A percentile compares a stretch with the other conserved stretches of the same genome.
These are phyloP conservation scores for Oophaga pumilio DNA, from an alignment of 2,113 vertebrate genomes.

Conservation along the genomic window DNA sequence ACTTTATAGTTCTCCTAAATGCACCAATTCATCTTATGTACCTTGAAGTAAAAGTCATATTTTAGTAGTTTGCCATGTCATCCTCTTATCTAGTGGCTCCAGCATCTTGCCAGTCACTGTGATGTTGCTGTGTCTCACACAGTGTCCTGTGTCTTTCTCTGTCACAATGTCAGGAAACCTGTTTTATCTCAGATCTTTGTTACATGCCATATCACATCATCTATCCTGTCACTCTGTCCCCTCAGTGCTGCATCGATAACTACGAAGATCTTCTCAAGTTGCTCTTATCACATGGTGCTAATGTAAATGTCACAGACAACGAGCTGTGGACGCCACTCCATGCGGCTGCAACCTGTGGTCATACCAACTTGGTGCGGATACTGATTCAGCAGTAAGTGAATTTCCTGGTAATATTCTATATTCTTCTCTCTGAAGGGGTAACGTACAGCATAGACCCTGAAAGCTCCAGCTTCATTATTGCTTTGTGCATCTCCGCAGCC, in stretches of 20 bases:
- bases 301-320: conserved; percentile 92
- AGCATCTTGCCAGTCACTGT: background rate
- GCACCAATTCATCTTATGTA: background rate
- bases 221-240: conserved; percentile 24
- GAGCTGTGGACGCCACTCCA: conserved; percentile 96
- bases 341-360: conserved; percentile 92
- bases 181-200: background rate
- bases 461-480: background rate
- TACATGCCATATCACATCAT: background rate
- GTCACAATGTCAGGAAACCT: background rate
- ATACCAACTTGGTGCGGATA: conserved; percentile 91
- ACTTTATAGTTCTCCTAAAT: background rate
- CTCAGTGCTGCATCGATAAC: conserved; percentile 97
- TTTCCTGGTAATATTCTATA: background rate
- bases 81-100: background rate
- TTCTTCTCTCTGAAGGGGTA: background rate
- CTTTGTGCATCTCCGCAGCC: background rate
- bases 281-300: conserved; percentile 85
- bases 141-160: background rate
- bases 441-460: background rate
- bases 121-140: background rate
- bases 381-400: conserved; percentile 90
- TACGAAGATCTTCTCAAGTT: conserved; percentile 95
- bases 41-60: background rate
- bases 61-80: background rate